Evolutionary conservation across 2,888 invertebrate species (phyloP).

Genomic region (Drosophila recens): DNA sequence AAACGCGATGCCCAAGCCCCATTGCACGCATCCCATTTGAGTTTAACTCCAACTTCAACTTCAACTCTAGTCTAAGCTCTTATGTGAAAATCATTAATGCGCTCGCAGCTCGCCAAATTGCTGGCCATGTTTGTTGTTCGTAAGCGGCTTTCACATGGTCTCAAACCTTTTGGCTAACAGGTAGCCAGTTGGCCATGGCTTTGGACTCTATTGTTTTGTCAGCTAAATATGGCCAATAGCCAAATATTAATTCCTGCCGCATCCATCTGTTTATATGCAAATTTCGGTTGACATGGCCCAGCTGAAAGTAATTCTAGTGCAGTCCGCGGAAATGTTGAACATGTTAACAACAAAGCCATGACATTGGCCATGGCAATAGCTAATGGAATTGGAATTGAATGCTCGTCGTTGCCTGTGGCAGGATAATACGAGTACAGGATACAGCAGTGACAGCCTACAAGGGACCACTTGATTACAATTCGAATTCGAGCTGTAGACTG

Average conservation of each 20-base stretch:
- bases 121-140: slow-evolving; percentile 37
- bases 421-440: slow-evolving; percentile 22
- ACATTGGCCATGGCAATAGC: slow-evolving; percentile 28
- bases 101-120: slow-evolving; percentile 55
- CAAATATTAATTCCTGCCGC: slow-evolving; percentile 77
- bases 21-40: slow-evolving; percentile 39
- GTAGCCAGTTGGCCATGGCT: slow-evolving; percentile 15
- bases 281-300: slow-evolving; percentile 40
- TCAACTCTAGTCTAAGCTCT: slow-evolving; percentile 25
- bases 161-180: slow-evolving; percentile 39
- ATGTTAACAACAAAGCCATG: slow-evolving; percentile 43
- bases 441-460: slow-evolving; percentile 28
- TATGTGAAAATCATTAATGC: slow-evolving; percentile 77
- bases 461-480: slow-evolving; percentile 48
- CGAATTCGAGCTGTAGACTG: background rate
- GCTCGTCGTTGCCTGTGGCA: slow-evolving; percentile 22
- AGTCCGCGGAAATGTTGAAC: slow-evolving; percentile 68
- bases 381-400: slow-evolving; percentile 42
- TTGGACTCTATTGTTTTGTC: slow-evolving; percentile 70
- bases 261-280: slow-evolving; percentile 72
- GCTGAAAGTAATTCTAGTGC: slow-evolving; percentile 64
- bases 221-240: slow-evolving; percentile 79
- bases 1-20: slow-evolving; percentile 39
- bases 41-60: background rate
- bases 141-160: slow-evolving; percentile 68